These are phyloP conservation scores for Channa maculata DNA, from an alignment of 2,113 vertebrate species.

Conservation along the genomic window DNA sequence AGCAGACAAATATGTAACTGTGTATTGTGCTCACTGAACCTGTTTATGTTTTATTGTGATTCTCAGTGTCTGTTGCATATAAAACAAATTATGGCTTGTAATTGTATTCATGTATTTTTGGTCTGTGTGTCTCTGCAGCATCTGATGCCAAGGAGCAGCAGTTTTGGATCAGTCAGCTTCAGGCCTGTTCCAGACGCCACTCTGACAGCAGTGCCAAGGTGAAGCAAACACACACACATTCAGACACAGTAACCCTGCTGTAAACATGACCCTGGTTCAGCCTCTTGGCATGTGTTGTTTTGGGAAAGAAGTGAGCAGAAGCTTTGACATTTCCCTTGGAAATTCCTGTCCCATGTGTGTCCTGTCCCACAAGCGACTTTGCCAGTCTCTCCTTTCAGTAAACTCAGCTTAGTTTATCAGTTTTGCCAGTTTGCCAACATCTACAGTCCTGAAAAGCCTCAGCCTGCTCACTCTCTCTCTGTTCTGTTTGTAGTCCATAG, in stretches of 20 bases:
- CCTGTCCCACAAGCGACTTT: slow-evolving; percentile 16
- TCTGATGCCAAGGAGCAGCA: slow-evolving; percentile 93
- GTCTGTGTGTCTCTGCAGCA: slow-evolving; percentile 81
- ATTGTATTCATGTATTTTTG: slow-evolving; percentile 4
- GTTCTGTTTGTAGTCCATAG: background rate
- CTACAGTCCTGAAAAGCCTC: background rate
- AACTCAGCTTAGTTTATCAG: slow-evolving; percentile 12
- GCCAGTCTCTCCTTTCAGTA: slow-evolving; percentile 9
- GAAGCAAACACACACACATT: slow-evolving; percentile 43
- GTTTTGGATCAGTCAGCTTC: slow-evolving; percentile 95
- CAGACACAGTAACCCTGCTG: background rate
- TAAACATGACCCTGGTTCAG: slow-evolving; percentile 28
- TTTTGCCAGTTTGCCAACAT: slow-evolving; percentile 9
- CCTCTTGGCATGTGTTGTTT: slow-evolving; percentile 8
- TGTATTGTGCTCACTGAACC: slow-evolving; percentile 30
- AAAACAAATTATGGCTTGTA: background rate
- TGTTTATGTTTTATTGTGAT: background rate
- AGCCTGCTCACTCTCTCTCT: background rate
- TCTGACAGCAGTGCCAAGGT: slow-evolving; percentile 93
- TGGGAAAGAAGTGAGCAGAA: slow-evolving; percentile 20
- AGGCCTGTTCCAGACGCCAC: slow-evolving; percentile 92
- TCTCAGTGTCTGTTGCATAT: background rate
- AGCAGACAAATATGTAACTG: background rate
- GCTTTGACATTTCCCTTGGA: slow-evolving; percentile 24
- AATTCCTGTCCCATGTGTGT: slow-evolving; percentile 1